phyloP scores from a whole-genome alignment of 2,888 invertebrate genomes.

The Teleiodes luculella region DNA sequence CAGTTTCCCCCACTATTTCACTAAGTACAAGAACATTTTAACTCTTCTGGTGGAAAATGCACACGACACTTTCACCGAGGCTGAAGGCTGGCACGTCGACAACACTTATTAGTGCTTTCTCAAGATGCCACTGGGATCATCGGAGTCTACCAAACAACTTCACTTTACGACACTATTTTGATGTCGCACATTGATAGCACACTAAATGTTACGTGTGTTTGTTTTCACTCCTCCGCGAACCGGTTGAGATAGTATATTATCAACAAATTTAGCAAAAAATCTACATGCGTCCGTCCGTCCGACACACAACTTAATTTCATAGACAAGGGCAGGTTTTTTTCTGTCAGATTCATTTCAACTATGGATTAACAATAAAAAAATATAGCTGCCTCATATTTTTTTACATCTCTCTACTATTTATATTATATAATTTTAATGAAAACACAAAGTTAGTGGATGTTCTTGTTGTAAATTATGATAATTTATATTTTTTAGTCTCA shows the following conservation, averaged over 20 bases:
- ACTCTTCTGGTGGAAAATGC: conserved; percentile 25
- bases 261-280: conserved; percentile 38
- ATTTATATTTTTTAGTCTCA: no score
- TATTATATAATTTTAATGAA: no score
- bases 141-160: conserved; percentile 29
- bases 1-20: conserved; percentile 34
- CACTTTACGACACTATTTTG: not conserved
- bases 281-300: conserved; percentile 47
- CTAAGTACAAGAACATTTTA: conserved; percentile 47
- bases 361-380: conserved; percentile 47
- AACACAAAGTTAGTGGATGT: no score
- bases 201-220: not conserved
- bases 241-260: conserved; percentile 31
- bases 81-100: conserved; percentile 62
- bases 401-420: no score
- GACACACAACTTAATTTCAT: conserved; percentile 39
- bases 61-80: conserved; percentile 59
- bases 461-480: no score
- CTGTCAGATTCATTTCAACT: conserved; percentile 29
- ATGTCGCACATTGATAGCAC: not conserved
- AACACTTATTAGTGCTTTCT: conserved; percentile 51
- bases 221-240: conserved; percentile 6
- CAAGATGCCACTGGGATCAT: conserved; percentile 41
- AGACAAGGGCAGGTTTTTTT: conserved; percentile 42
- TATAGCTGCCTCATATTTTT: not conserved